A percentile compares a stretch with the other conserved stretches of the same genome.
These are phyloP conservation scores for Goniozus legneri DNA, from an alignment of 1,140 invertebrate genomes.

Conservation along the genomic window DNA sequence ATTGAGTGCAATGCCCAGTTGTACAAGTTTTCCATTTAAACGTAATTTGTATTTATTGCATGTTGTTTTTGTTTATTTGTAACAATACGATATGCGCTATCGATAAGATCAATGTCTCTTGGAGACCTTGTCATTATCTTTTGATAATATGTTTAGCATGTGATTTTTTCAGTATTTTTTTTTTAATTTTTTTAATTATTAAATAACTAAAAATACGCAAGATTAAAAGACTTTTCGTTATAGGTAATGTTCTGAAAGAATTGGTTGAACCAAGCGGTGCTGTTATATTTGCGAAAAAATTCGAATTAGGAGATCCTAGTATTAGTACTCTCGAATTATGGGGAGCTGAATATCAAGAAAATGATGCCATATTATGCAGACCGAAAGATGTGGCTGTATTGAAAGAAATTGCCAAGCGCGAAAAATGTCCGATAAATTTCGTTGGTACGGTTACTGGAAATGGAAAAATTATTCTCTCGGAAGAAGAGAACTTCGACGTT, in stretches of 20 bases:
- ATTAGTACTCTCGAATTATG: slow-evolving; percentile 91
- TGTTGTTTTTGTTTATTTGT: background rate
- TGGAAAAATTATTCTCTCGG: slow-evolving; percentile 75
- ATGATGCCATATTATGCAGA: slow-evolving; percentile 80
- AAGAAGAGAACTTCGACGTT: slow-evolving; percentile 53
- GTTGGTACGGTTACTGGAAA: slow-evolving; percentile 89
- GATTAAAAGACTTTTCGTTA: slow-evolving; percentile 12
- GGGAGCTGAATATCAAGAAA: slow-evolving; percentile 99
- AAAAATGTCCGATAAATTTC: slow-evolving; percentile 89
- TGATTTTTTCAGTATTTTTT: background rate
- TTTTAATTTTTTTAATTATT: background rate
- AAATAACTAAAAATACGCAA: background rate
- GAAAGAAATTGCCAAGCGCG: slow-evolving; percentile 73
- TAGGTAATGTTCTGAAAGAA: slow-evolving; percentile 95
- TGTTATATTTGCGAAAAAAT: slow-evolving; percentile 81
- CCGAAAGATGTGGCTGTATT: slow-evolving; percentile 64
- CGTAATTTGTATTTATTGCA: background rate
- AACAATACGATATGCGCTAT: too few relatives aligned
- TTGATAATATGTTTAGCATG: too few relatives aligned
- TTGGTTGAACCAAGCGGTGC: slow-evolving; percentile 91
- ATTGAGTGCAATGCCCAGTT: too few relatives aligned
- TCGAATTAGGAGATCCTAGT: slow-evolving; percentile 91
- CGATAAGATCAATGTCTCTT: too few relatives aligned
- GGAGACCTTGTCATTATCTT: too few relatives aligned
- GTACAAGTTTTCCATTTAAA: too few relatives aligned